These are phyloP conservation scores for Drosophila koepferae DNA, from an alignment of 2,888 invertebrate species.

Conservation along the genomic window DNA sequence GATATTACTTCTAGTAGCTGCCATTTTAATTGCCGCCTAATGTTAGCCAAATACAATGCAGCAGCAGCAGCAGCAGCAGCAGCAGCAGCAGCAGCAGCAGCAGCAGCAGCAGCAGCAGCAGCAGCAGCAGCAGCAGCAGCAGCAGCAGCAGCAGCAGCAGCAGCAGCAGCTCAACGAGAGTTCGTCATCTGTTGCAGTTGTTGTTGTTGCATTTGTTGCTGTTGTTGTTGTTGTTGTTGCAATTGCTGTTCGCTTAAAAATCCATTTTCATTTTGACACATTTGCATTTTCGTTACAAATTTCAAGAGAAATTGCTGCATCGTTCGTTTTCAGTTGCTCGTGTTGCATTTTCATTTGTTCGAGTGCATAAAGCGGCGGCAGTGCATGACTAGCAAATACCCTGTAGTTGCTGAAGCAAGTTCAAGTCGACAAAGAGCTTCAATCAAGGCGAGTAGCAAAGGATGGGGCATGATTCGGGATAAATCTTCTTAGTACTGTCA, in stretches of 20 bases:
- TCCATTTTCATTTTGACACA: conserved; percentile 70
- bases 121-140: conserved; percentile 25
- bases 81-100: neutral
- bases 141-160: conserved; percentile 25
- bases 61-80: conserved; percentile 17
- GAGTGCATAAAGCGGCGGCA: neutral
- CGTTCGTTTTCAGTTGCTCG: conserved; percentile 39
- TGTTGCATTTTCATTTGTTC: neutral
- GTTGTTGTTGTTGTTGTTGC: conserved; percentile 9
- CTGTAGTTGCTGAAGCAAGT: neutral
- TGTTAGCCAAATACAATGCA: conserved; percentile 54
- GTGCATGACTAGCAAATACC: neutral
- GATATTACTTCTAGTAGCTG: conserved; percentile 33
- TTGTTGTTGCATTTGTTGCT: neutral
- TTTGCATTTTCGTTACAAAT: conserved; percentile 63
- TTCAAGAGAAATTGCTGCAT: conserved; percentile 54
- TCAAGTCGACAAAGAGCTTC: no score
- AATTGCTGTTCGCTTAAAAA: conserved; percentile 44
- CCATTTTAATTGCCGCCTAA: conserved; percentile 66
- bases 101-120: neutral
- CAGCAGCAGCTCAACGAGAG: conserved; percentile 23
- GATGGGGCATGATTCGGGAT: no score
- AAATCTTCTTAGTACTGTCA: no score
- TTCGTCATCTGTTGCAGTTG: conserved; percentile 17
- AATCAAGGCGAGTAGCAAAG: no score